Evolutionary conservation across 2,888 invertebrate species (phyloP), one percentile per base, ranked within the genome.

Genomic region (Agelastica alni): DNA sequence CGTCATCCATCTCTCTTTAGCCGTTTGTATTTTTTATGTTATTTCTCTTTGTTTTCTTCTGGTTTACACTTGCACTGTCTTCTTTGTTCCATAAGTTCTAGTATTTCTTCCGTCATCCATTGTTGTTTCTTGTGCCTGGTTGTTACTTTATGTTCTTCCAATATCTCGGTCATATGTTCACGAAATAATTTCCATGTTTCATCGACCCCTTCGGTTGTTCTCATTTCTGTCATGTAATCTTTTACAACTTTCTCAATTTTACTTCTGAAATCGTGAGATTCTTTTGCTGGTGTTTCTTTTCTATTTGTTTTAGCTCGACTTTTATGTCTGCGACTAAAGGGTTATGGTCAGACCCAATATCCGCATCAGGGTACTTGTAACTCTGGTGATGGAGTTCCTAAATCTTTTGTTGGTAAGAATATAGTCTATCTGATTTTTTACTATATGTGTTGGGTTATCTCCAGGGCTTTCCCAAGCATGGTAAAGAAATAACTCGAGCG

Each of bases 1-100:
- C 37, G 45, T 22, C 51, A 55, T 45, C 44, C 37, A 51, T 36
- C 45, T 51, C 28, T 54, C 54, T 31, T 54, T 43, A 36, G 44
- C 43, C 14, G 1, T 34, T 44, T 20, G 26, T 32, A 54, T 36
- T 36, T 54, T 43, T 31, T 51, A 18, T 37, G 43, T 51, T 44
- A 47, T 36, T 47, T 47, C 26, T 36, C 14, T 37, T 32, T 36
- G 36, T 37, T 22, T 34, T 37, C 26, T 47, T 36, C 14, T 47
- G 9, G 22, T 22, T 6, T 22, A 12, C 44, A 18, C 18, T 12
- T 31, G 18, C 12, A 22, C 9, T 41, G 3, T 26, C 2, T n/a
- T 20, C 6, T 30, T 18, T 45, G 17, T 32, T 18, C 16, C 16
- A n/a, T n/a, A n/a, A n/a, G n/a, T n/a, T n/a, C n/a, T n/a, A n/a